Evolutionary conservation across 2,888 invertebrate genomes (phyloP).

Genomic region (Digitonthophagus gazella): DNA sequence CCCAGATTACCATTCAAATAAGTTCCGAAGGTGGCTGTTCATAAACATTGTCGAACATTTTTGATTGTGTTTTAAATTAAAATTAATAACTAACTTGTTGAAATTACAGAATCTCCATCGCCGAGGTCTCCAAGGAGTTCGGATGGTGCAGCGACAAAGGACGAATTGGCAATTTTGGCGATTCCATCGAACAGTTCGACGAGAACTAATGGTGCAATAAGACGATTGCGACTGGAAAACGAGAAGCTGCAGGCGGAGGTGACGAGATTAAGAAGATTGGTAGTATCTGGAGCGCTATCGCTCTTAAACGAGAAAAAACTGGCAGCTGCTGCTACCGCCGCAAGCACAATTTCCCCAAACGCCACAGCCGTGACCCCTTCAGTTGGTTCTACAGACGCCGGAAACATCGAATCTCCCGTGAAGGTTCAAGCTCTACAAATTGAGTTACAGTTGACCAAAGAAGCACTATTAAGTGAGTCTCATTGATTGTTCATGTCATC

Average conservation of each 20-base stretch:
- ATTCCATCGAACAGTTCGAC: constrained; percentile 44
- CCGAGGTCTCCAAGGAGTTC: constrained; percentile 45
- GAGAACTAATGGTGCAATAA: constrained; percentile 54
- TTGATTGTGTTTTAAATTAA: constrained; percentile 13
- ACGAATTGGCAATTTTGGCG: constrained; percentile 40
- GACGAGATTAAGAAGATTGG: constrained; percentile 64
- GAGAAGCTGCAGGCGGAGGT: constrained; percentile 73
- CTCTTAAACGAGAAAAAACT: constrained; percentile 55
- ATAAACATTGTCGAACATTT: background rate
- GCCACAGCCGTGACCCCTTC: constrained; percentile 36
- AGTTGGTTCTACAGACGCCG: constrained; percentile 52
- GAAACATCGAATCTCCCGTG: constrained; percentile 48
- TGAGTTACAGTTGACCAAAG: constrained; percentile 74
- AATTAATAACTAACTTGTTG: no score
- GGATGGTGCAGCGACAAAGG: constrained; percentile 38
- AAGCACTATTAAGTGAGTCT: constrained; percentile 61
- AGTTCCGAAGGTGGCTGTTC: background rate
- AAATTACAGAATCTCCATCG: constrained; percentile 46
- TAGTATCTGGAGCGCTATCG: constrained; percentile 64
- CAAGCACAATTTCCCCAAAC: constrained; percentile 1
- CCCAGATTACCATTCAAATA: background rate
- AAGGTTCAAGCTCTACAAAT: constrained; percentile 55
- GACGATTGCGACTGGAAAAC: constrained; percentile 71
- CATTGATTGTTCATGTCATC: background rate
- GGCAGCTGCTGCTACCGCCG: constrained; percentile 24